Evolutionary conservation across 2,797 vertebrate species (phyloP).

Genomic region (Lepus oiostolus): DNA sequence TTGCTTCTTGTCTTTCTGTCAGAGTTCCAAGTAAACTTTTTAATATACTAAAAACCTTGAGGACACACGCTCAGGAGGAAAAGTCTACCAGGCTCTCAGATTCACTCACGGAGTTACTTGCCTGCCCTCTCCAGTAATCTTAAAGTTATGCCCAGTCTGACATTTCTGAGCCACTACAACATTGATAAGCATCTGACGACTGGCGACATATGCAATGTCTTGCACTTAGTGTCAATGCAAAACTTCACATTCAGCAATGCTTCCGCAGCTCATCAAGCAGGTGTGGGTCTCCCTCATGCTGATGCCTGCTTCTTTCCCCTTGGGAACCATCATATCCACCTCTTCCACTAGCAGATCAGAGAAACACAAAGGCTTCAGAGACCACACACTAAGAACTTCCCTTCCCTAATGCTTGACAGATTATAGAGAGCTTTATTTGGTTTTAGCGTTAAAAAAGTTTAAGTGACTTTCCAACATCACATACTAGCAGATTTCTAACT

Average conservation of each 20-base stretch:
- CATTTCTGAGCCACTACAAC: background rate
- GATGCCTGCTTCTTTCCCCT: background rate
- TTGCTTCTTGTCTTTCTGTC: background rate
- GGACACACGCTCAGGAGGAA: background rate
- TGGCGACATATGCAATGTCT: background rate
- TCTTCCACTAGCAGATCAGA: background rate
- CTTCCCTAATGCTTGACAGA: background rate
- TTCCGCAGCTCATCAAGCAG: background rate
- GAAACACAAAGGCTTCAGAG: conserved; percentile 31
- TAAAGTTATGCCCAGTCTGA: background rate
- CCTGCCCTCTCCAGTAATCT: background rate
- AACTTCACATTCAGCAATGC: background rate
- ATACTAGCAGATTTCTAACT: conserved; percentile 17
- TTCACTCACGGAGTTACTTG: conserved; percentile 43
- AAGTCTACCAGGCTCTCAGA: background rate
- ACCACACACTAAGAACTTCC: background rate
- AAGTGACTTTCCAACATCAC: conserved; percentile 21
- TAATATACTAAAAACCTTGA: background rate
- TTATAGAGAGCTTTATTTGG: conserved; percentile 24
- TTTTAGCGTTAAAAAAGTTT: background rate
- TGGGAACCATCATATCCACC: background rate
- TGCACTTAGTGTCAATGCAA: conserved; percentile 34
- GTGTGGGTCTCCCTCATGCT: background rate
- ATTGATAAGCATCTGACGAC: background rate
- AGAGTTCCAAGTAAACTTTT: background rate